Base-by-base conservation (phyloP, 2,113 vertebrate genomes). In the Pteruthius melanotis region DNA sequence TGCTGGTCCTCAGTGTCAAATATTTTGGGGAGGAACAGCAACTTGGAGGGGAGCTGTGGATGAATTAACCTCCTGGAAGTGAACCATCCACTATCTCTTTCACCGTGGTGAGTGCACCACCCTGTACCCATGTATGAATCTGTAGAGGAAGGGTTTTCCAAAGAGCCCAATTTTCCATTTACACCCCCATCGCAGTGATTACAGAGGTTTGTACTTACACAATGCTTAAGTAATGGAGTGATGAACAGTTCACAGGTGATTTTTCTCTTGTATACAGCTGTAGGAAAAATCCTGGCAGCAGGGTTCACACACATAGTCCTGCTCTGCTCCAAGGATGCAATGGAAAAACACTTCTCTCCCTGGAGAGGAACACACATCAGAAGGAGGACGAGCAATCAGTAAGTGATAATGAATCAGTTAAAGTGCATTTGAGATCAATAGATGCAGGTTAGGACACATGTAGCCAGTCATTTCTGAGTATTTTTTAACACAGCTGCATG, bases 391-490 rank as follows among this genome's bases (percentile, higher is more conserved):
- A 87, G 70, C 84, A 28, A 87, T 95, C 91, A 80, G 75, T 87
- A 93, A 78, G 87, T 27, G 65, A 86, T 93, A 78, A 61, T 81
- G 52, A 87, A 90, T 91, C 90, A 84, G 60, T 95, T 94, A 76
- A 92, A 97, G 93, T 79, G 71, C 94, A 94, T 92, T 92, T 87
- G 68, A 93, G 87, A 94, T 91, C 90, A 87, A 85, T 85, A 95
- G 74, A 69, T 75, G 60, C 22, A 84, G 61, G 76, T 94, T 68
- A 92, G 91, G 69, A 69, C 89, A 95, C 13, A 45, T 9, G 68
- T 61, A 86, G 68, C 76, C 78, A 40, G 76, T 87, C 15, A 45
- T 91, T 86, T 86, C 75, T 52, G 56, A 94, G 52, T 53, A 52
- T 65, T 85, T 93, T 94, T 85, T 86, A 94, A 91, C 63, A 59